Evolutionary conservation across 2,888 invertebrate species (phyloP).

Genomic region (Anthrax anthrax): DNA sequence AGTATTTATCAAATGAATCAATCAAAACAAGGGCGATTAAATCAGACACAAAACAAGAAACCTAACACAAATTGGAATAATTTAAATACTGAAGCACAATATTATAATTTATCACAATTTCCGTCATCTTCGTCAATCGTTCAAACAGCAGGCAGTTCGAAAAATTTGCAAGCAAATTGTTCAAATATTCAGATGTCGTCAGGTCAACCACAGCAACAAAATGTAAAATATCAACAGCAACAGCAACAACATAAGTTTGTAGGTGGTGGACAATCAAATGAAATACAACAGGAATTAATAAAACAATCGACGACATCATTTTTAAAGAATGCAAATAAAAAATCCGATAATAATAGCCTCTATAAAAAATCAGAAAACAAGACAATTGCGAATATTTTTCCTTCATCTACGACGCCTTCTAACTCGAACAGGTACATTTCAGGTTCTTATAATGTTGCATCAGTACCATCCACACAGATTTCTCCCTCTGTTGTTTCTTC

Average conservation of each 20-base stretch:
- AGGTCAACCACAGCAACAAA: not conserved
- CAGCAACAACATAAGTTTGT: not conserved
- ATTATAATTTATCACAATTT: not conserved
- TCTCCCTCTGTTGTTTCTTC: not conserved
- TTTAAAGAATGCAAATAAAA: not conserved
- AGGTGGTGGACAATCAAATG: not conserved
- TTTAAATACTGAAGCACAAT: not conserved
- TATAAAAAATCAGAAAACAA: not conserved
- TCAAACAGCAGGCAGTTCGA: not conserved
- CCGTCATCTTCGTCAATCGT: not conserved
- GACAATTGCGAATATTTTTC: not conserved
- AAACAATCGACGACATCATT: not conserved
- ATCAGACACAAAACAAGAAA: constrained; percentile 1
- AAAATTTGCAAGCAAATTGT: not conserved
- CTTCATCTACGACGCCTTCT: not conserved
- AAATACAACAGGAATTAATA: not conserved
- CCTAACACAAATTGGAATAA: constrained; percentile 1
- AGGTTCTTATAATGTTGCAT: not conserved
- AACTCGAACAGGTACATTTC: not conserved
- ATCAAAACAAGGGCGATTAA: not conserved
- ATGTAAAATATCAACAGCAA: not conserved
- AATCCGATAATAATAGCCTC: not conserved
- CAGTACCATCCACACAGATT: not conserved
- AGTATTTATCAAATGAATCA: constrained; percentile 23
- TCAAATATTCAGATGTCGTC: not conserved